phyloP scores from a whole-genome alignment of 2,113 vertebrate species.

The Carassius auratus region DNA sequence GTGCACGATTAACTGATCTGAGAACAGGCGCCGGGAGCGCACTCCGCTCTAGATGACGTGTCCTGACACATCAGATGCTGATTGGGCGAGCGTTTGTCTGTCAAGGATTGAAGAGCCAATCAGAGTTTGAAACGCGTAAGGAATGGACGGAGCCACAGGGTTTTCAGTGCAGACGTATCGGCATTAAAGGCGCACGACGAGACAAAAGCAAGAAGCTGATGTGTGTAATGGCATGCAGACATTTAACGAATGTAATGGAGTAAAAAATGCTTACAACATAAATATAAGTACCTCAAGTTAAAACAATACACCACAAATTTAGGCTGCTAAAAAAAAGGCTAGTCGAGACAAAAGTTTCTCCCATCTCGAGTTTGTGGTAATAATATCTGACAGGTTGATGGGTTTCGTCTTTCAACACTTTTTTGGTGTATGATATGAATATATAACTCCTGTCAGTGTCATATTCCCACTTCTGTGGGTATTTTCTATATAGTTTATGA shows the following conservation, averaged over 20 bases:
- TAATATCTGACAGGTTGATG: not conserved
- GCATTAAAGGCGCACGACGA: not conserved
- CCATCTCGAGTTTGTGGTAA: too few species aligned
- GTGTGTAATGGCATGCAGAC: not conserved
- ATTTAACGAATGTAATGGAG: not conserved
- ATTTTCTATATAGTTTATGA: not conserved
- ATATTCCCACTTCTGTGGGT: not conserved
- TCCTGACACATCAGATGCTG: not conserved
- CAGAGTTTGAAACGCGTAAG: slow-evolving; percentile 52
- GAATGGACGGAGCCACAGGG: slow-evolving; percentile 5
- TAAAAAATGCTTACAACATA: not conserved
- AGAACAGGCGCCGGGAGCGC: not conserved
- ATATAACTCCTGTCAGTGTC: too few species aligned
- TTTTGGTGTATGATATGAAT: not conserved
- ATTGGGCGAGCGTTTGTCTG: slow-evolving; percentile 32
- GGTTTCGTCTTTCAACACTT: not conserved
- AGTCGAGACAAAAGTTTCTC: not conserved
- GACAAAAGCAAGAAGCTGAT: not conserved
- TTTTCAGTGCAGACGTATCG: not conserved
- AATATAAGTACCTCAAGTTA: not conserved
- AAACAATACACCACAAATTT: not conserved
- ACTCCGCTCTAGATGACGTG: too few species aligned
- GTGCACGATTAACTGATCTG: not conserved
- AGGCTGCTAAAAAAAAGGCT: not conserved
- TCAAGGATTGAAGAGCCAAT: slow-evolving; percentile 33